Evolutionary conservation across 2,888 invertebrate genomes (phyloP).

Genomic region (Rhodophaea formosa): DNA sequence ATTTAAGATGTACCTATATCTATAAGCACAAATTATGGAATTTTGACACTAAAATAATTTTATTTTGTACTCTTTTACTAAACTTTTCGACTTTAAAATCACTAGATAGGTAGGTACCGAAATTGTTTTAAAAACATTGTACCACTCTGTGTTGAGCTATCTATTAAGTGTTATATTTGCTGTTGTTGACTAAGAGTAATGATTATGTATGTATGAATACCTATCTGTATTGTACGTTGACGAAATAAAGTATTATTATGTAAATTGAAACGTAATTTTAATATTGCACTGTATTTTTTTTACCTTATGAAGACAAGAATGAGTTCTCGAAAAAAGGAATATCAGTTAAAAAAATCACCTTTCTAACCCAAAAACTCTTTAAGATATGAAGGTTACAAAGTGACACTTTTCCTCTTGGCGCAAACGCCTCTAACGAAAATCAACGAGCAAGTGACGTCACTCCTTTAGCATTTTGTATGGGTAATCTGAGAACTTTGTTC

Average conservation of each 20-base stretch:
- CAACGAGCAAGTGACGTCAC: too few species aligned
- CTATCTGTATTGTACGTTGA: slow-evolving; percentile 43
- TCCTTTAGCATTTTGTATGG: too few species aligned
- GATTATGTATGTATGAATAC: slow-evolving; percentile 38
- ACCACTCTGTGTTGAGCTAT: slow-evolving; percentile 31
- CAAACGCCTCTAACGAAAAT: too few species aligned
- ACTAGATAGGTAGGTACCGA: slow-evolving; percentile 10
- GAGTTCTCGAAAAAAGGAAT: too few species aligned
- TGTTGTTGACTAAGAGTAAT: slow-evolving; percentile 64
- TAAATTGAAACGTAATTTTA: slow-evolving; percentile 34
- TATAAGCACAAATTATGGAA: slow-evolving; percentile 11
- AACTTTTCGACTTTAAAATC: slow-evolving; percentile 8
- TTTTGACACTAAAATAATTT: slow-evolving; percentile 11
- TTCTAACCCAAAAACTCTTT: too few species aligned
- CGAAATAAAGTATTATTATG: slow-evolving; percentile 40
- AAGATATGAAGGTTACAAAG: too few species aligned
- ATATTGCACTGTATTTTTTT: slow-evolving; percentile 16
- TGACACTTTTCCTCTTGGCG: too few species aligned
- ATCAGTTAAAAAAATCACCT: too few species aligned
- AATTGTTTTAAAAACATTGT: slow-evolving; percentile 21
- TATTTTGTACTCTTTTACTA: slow-evolving; percentile 19
- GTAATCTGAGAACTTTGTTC: too few species aligned
- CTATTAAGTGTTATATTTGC: slow-evolving; percentile 43
- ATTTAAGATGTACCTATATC: not conserved
- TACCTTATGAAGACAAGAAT: too few species aligned